Evolutionary conservation across 2,888 invertebrate genomes (phyloP).

Genomic region (Drosophila bunnanda): DNA sequence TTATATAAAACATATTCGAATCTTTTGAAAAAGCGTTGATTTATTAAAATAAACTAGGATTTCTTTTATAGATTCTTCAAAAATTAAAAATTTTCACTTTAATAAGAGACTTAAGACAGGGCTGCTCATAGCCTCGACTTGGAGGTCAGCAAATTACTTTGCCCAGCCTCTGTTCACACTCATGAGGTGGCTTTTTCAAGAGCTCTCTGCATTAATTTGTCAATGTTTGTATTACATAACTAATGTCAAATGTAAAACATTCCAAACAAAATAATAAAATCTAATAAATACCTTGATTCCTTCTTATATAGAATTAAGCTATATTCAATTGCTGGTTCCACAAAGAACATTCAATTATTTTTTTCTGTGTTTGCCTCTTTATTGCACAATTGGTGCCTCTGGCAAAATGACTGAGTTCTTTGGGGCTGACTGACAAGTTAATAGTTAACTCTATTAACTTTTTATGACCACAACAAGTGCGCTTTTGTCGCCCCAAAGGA

Average conservation of each 20-base stretch:
- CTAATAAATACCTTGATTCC: neutral
- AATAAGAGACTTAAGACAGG: no score
- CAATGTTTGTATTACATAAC: no score
- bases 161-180: no score
- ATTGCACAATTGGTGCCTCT: conserved; percentile 50
- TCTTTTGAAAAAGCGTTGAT: no score
- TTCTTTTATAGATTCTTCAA: no score
- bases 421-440: conserved; percentile 72
- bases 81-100: no score
- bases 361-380: conserved; percentile 9
- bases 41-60: no score
- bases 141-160: no score
- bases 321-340: neutral
- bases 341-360: neutral
- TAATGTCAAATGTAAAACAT: no score
- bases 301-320: neutral
- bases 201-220: no score
- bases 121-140: no score
- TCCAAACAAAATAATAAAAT: neutral
- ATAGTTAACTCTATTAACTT: conserved; percentile 58
- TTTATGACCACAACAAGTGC: conserved; percentile 47
- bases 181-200: no score
- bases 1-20: neutral
- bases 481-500: conserved; percentile 57
- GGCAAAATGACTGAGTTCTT: conserved; percentile 48